Conservation (phyloP, 35 echinoderm and acorn worm genomes). For the Ophiothrix spiculata region DNA sequence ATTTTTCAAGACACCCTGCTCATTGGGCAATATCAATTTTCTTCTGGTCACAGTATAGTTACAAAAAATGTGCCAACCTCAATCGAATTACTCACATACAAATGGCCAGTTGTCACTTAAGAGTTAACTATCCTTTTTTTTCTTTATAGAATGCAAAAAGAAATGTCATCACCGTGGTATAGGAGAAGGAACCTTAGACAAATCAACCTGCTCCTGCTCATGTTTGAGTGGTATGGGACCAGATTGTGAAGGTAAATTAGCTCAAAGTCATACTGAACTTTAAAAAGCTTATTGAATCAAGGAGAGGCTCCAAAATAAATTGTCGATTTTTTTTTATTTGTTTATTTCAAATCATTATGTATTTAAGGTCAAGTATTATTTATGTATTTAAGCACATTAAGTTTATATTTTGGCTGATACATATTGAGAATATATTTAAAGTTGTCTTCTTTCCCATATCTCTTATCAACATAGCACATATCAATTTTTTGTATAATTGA, state of each 20-base stretch:
- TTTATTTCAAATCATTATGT: neutral
- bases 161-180: conserved; percentile 25
- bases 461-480: neutral
- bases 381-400: too few relatives aligned
- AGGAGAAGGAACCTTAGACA: conserved; percentile 30
- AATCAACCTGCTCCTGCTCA: conserved; percentile 4
- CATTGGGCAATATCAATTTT: neutral
- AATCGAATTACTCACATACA: neutral
- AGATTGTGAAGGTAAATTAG: conserved; percentile 33
- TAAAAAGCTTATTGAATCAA: neutral
- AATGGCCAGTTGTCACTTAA: neutral
- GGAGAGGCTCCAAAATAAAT: neutral
- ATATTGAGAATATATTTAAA: neutral
- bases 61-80: neutral
- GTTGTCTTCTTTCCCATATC: neutral
- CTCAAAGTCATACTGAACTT: neutral
- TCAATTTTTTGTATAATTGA: neutral
- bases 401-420: too few relatives aligned
- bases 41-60: neutral
- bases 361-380: too few relatives aligned
- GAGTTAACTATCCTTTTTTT: neutral
- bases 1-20: neutral
- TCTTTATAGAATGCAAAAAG: conserved; percentile 22
- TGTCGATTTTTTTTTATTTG: neutral
- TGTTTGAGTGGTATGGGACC: conserved; percentile 11